Evolutionary conservation across 1,140 invertebrate species (phyloP).

Genomic region (Elymnias hypermnestra): DNA sequence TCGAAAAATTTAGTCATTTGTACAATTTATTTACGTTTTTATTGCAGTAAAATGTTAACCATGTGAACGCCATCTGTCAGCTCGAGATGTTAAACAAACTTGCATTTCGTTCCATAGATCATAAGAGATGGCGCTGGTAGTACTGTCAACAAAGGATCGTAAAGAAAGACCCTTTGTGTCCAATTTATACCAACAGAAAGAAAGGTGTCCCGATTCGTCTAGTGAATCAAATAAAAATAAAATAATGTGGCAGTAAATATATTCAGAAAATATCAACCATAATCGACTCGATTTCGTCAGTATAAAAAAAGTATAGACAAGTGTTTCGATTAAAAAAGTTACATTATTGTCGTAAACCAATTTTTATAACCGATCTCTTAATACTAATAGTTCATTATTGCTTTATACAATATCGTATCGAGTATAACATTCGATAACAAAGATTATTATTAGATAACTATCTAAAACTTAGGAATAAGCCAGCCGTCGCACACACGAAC

Average conservation of each 20-base stretch:
- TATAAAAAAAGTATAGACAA: slow-evolving; percentile 56
- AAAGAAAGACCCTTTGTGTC: slow-evolving; percentile 10
- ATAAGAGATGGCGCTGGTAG: slow-evolving; percentile 16
- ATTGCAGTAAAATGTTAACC: too few species aligned
- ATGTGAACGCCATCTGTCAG: slow-evolving; percentile 15
- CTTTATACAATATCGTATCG: slow-evolving; percentile 73
- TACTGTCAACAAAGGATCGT: background rate
- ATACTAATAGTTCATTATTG: slow-evolving; percentile 67
- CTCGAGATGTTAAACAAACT: background rate
- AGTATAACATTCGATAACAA: slow-evolving; percentile 66
- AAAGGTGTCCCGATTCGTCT: background rate
- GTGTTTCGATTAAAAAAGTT: slow-evolving; percentile 53
- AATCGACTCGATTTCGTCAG: slow-evolving; percentile 58
- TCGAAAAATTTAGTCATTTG: background rate
- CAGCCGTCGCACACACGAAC: slow-evolving; percentile 57
- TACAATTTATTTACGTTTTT: background rate
- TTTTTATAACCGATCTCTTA: slow-evolving; percentile 55
- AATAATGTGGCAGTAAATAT: slow-evolving; percentile 70
- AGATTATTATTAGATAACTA: slow-evolving; percentile 53
- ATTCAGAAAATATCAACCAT: slow-evolving; percentile 74
- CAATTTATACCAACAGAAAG: background rate
- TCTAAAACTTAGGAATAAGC: slow-evolving; percentile 60
- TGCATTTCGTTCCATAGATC: background rate
- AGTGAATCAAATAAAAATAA: slow-evolving; percentile 15
- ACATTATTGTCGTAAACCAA: slow-evolving; percentile 62